A percentile compares a stretch with the other conserved stretches of the same genome.
These are phyloP conservation scores for Phataginus tricuspis DNA, from an alignment of 2,797 vertebrate genomes.

Conservation along the genomic window DNA sequence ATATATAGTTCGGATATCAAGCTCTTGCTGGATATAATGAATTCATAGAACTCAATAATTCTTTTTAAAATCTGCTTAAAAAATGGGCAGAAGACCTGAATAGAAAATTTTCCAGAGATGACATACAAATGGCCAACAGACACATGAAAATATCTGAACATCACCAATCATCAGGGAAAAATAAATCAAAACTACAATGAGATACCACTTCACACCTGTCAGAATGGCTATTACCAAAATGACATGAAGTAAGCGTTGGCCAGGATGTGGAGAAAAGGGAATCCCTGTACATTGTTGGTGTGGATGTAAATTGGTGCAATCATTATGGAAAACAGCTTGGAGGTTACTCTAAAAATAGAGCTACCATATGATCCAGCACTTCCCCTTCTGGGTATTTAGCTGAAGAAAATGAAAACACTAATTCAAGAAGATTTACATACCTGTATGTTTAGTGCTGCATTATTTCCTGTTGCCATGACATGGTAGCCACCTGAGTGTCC, in stretches of 20 bases:
- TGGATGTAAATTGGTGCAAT: background rate
- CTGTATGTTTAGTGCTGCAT: background rate
- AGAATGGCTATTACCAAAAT: background rate
- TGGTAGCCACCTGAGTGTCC: background rate
- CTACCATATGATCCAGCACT: background rate
- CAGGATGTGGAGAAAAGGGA: background rate
- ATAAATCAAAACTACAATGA: background rate
- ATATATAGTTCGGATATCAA: conserved; percentile 4
- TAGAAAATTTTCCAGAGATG: background rate
- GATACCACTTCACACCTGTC: background rate
- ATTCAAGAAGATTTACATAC: background rate
- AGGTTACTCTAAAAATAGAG: background rate
- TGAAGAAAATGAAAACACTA: background rate
- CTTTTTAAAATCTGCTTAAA: background rate
- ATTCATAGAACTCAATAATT: background rate
- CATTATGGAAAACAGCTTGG: background rate
- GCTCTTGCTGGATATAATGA: background rate
- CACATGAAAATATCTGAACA: background rate
- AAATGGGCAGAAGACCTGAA: background rate
- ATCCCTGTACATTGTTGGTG: background rate
- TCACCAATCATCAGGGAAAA: background rate
- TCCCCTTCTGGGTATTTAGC: background rate
- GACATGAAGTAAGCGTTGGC: background rate
- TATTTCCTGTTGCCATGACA: background rate
- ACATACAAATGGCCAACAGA: background rate